Base-by-base conservation (phyloP, 2,888 invertebrate genomes). In the Rugalucina vietnamica region DNA sequence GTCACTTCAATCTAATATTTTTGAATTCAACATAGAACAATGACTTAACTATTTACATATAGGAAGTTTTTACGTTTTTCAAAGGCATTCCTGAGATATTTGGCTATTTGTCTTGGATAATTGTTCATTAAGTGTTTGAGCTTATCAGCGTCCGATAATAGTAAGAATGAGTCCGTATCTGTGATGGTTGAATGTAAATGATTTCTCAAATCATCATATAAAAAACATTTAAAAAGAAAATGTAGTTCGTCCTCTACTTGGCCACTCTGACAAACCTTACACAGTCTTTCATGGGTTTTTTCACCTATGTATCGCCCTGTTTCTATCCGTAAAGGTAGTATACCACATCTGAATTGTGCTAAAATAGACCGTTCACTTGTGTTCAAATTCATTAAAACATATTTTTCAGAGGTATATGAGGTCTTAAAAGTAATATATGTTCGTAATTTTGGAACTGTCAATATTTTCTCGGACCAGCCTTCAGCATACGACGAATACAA, bases 381-480 rank as follows among this genome's bases (percentile, higher is more conserved):
- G 2, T 14, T 34, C 36, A 70, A 24, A 34, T 32, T 69, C 4
- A 27, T 24, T 18, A 37, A n/a, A n/a, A 70, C n/a, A 39, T 34
- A 34, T 70, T 36, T 70, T 36, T 70, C 69, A 24, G 27, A n/a
- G 36, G 18, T 39, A 29, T 34, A 70, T 5, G 1, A 14, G 39
- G n/a, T 24, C 39, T 70, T 70, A 5, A 34, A 70, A 21, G 36
- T 70, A 5, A 24, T 3, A 8, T 70, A 70, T 39, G 8, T 69
- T 10, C 70, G 34, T 39, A 70, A 70, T 39, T 70, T 70, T 27
- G 70, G 70, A n/a, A 70, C 70, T 14, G 34, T n/a, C 36, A 34
- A 36, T 5, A 27, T 70, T 70, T 69, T 69, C 4, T 24, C 5
- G 18, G 69, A 5, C 69, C 69, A 69, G 21, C 29, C 69, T 34